Conservation (phyloP, 2,797 vertebrate genomes). For the Acropternis orthonyx region DNA sequence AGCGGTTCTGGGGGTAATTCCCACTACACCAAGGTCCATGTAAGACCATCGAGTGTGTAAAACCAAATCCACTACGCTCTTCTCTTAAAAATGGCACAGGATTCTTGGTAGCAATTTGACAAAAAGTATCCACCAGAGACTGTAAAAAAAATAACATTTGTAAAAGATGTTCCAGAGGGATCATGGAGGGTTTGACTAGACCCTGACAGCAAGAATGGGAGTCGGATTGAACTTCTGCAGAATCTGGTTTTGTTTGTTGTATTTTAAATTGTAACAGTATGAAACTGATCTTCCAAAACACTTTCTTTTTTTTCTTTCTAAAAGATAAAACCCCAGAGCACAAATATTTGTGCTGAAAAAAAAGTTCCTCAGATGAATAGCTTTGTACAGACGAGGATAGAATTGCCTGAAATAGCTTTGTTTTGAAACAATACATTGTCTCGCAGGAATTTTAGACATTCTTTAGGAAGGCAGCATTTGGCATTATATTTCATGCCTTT, state of each 20-base stretch:
- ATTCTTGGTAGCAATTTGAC: neutral
- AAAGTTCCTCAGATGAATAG: neutral
- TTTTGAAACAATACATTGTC: constrained; percentile 50
- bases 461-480: constrained; percentile 27
- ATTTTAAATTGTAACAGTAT: constrained; percentile 28
- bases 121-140: neutral
- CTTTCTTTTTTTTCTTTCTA: constrained; percentile 28
- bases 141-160: constrained; percentile 4
- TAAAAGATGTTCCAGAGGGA: neutral
- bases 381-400: constrained; percentile 5
- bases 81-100: neutral
- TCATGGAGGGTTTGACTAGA: neutral
- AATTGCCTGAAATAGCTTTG: constrained; percentile 59
- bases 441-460: constrained; percentile 30
- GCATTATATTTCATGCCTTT: constrained; percentile 19
- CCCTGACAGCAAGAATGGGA: neutral
- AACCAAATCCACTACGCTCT: neutral
- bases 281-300: constrained; percentile 50
- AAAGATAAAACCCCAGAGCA: constrained; percentile 37
- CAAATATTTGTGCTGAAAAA: constrained; percentile 19
- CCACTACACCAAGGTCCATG: neutral
- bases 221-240: constrained; percentile 9
- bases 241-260: constrained; percentile 31
- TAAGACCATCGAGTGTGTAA: neutral
- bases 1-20: neutral